These are phyloP conservation scores for Neotragus pygmaeus DNA, from an alignment of 2,113 vertebrate species.

Conservation along the genomic window DNA sequence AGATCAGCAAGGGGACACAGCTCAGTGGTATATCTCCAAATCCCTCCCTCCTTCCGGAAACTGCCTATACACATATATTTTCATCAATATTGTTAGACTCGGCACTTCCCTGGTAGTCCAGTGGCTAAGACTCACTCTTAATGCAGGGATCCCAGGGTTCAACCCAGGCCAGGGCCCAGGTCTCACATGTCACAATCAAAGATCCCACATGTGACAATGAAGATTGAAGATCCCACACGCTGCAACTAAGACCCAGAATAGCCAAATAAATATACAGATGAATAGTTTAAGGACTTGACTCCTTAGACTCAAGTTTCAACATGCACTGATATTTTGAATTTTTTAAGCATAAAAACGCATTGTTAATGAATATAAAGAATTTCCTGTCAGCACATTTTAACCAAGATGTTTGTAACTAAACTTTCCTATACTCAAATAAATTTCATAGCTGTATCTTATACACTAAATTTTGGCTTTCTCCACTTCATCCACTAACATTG, in stretches of 20 bases:
- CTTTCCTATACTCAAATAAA: neutral
- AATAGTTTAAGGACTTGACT: neutral
- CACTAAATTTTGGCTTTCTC: neutral
- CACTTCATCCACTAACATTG: neutral
- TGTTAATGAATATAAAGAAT: slow-evolving; percentile 4
- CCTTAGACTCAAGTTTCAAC: neutral
- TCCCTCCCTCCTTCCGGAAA: neutral
- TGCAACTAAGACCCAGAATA: neutral
- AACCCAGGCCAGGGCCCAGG: neutral
- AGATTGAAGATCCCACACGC: neutral
- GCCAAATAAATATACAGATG: neutral
- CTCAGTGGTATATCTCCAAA: neutral
- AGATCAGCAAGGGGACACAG: neutral
- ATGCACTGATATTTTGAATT: neutral
- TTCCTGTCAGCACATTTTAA: neutral
- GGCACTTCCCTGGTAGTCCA: neutral
- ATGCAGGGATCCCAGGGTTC: neutral
- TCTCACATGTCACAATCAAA: neutral
- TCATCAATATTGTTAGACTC: neutral
- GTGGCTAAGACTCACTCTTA: neutral
- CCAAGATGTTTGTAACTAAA: neutral
- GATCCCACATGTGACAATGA: neutral
- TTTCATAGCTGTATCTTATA: neutral
- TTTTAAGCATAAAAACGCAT: neutral
- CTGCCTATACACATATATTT: neutral